These are phyloP conservation scores for Synergus laeviventris DNA, from an alignment of 2,888 invertebrate species.

Conservation along the genomic window DNA sequence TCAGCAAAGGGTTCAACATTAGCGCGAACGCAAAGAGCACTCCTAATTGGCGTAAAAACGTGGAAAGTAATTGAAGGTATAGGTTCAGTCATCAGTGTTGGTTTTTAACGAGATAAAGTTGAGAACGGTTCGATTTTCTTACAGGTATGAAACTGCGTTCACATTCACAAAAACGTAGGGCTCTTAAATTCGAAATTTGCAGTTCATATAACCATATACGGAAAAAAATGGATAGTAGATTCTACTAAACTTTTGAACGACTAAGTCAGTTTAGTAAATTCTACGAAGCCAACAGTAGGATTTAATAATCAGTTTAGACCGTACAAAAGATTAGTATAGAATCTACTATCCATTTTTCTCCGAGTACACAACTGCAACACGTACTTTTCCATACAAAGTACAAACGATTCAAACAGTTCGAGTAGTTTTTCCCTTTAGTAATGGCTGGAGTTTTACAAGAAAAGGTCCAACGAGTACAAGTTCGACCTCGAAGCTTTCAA, in stretches of 20 bases:
- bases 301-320: no score
- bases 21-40: not conserved
- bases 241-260: no score
- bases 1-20: not conserved
- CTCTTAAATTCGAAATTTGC: not conserved
- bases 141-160: not conserved
- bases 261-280: no score
- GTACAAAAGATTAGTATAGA: no score
- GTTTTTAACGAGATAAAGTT: conserved; percentile 51
- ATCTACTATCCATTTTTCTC: no score
- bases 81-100: not conserved
- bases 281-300: no score
- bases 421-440: not conserved
- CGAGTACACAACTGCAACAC: not conserved
- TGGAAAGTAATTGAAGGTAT: not conserved
- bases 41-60: conserved; percentile 22
- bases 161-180: no score
- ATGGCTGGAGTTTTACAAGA: not conserved
- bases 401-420: no score
- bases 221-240: no score
- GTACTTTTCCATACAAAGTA: not conserved
- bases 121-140: conserved; percentile 22
- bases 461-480: not conserved
- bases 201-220: not conserved
- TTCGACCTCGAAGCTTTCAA: not conserved